These are phyloP conservation scores for Gymnoscelis rufifasciata DNA, from an alignment of 2,888 invertebrate genomes.

Conservation along the genomic window DNA sequence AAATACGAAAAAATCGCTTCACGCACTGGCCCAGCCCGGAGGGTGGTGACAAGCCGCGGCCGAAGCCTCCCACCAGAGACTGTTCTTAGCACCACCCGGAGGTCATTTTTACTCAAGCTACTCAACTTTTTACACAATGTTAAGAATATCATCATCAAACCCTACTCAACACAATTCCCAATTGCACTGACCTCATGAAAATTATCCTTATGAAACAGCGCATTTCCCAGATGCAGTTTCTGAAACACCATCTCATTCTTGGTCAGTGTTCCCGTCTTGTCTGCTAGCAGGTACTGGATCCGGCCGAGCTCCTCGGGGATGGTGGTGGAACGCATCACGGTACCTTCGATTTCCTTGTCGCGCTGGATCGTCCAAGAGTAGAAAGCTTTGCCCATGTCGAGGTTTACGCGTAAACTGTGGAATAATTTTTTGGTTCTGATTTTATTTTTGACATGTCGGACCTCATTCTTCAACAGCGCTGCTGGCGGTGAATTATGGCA, in stretches of 20 bases:
- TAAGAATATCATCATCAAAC: too few species aligned
- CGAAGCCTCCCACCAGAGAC: too few species aligned
- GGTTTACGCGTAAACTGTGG: conserved; percentile 94
- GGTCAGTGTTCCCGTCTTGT: conserved; percentile 98
- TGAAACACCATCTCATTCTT: conserved; percentile 99
- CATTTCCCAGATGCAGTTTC: conserved; percentile 95
- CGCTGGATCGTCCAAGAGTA: conserved; percentile 98
- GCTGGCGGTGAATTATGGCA: too few species aligned
- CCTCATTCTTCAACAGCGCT: too few species aligned
- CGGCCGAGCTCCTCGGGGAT: conserved; percentile 99
- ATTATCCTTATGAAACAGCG: conserved; percentile 91
- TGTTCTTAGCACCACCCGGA: too few species aligned
- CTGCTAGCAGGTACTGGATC: conserved; percentile 96
- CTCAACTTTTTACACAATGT: background rate
- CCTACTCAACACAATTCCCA: too few species aligned
- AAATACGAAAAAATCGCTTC: too few species aligned
- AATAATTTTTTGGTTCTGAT: too few species aligned
- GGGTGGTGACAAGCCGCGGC: too few species aligned
- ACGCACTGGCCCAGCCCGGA: too few species aligned
- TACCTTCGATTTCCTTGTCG: conserved; percentile 95
- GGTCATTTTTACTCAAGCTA: too few species aligned
- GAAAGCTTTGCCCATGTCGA: conserved; percentile 99
- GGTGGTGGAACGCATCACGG: conserved; percentile 97
- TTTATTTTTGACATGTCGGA: too few species aligned
- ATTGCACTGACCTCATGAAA: conserved; percentile 68